phyloP scores from a whole-genome alignment of 2,797 vertebrate genomes.

The Melanotaenia pygmaea region DNA sequence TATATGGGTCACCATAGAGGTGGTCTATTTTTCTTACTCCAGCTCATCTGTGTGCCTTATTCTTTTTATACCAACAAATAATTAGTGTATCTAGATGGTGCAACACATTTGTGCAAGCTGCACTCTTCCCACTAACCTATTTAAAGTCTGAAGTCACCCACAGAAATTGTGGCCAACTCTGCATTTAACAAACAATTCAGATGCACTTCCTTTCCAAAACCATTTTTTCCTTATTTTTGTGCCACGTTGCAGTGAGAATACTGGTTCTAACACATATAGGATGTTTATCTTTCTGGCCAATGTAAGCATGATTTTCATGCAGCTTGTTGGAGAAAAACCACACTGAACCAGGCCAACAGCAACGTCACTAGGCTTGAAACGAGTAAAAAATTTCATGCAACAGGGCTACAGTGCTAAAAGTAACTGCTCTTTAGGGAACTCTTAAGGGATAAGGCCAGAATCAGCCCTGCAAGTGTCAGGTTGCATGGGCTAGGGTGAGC shows the following conservation, averaged over 20 bases:
- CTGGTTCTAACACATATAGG: conserved; percentile 31
- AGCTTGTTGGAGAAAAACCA: conserved; percentile 53
- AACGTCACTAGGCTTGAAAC: conserved; percentile 35
- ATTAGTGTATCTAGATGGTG: conserved; percentile 68
- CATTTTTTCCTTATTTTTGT: conserved; percentile 32
- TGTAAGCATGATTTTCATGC: conserved; percentile 41
- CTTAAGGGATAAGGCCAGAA: conserved; percentile 31
- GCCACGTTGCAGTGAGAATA: conserved; percentile 18
- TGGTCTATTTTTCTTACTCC: conserved; percentile 79
- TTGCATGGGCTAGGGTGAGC: conserved; percentile 25
- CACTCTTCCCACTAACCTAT: conserved; percentile 73
- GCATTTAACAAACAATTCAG: conserved; percentile 39
- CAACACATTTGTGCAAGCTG: conserved; percentile 59
- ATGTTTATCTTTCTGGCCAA: conserved; percentile 48
- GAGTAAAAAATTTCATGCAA: conserved; percentile 12
- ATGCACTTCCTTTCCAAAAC: conserved; percentile 34
- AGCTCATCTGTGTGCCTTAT: conserved; percentile 69
- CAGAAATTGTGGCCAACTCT: conserved; percentile 41
- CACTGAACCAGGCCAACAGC: conserved; percentile 43
- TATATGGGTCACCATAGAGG: conserved; percentile 77
- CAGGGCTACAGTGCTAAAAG: conserved; percentile 21
- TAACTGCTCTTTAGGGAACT: conserved; percentile 24
- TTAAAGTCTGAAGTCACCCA: conserved; percentile 65
- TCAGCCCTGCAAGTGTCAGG: conserved; percentile 21
- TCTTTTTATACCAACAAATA: conserved; percentile 80